Conservation (phyloP, 2,888 invertebrate genomes). For the Aphelenchoides bicaudatus region DNA sequence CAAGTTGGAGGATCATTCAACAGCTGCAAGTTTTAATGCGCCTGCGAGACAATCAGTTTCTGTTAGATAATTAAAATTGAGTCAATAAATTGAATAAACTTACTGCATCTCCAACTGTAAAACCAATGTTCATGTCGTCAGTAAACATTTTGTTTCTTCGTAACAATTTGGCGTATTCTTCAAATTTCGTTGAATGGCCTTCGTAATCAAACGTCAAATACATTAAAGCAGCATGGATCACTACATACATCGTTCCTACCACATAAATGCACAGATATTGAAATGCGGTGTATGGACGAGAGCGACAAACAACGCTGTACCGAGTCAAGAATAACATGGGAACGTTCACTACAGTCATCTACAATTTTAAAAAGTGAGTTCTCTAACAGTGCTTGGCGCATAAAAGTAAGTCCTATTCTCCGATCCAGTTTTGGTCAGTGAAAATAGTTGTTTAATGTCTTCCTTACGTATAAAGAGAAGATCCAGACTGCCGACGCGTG, state of each 20-base stretch:
- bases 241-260: background rate
- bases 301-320: slow-evolving; percentile 11
- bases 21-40: too few species aligned
- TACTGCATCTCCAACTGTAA: slow-evolving; percentile 8
- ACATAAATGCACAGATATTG: background rate
- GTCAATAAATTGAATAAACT: background rate
- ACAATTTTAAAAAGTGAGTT: too few species aligned
- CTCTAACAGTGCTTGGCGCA: too few species aligned
- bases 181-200: slow-evolving; percentile 1
- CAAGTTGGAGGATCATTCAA: too few species aligned
- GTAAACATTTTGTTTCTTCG: slow-evolving; percentile 3
- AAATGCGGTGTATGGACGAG: background rate
- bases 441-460: background rate
- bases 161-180: slow-evolving; percentile 2
- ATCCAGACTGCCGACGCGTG: slow-evolving; percentile 3
- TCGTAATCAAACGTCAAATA: slow-evolving; percentile 9
- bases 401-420: too few species aligned
- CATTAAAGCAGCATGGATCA: background rate
- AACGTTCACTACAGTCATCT: slow-evolving; percentile 7
- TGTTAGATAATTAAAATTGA: too few species aligned
- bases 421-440: too few species aligned
- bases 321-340: background rate
- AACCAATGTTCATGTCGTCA: background rate
- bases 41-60: too few species aligned
- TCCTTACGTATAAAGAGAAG: background rate